Percentiles rank a stretch among this genome's conserved stretches.
Evolutionary conservation across 2,797 vertebrate genomes (phyloP).

Genomic region (Eurystomus glaucurus): DNA sequence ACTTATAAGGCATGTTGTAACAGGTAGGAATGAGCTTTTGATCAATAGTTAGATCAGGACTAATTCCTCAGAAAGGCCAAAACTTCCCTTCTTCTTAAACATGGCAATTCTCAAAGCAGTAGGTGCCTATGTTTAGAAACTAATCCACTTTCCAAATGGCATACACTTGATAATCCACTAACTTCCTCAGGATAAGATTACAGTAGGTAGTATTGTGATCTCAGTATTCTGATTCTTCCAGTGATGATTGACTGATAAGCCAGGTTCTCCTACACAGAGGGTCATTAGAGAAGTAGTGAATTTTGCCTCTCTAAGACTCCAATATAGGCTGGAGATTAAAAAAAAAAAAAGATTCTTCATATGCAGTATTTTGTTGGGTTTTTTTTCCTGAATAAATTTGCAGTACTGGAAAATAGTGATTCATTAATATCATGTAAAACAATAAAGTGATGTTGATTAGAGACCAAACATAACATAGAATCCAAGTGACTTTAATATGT

Average conservation of each 20-base stretch:
- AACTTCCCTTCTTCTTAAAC: not conserved
- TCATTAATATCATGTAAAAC: not conserved
- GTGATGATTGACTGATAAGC: not conserved
- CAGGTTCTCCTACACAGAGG: not conserved
- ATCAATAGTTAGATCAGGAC: not conserved
- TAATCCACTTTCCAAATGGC: not conserved
- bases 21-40: not conserved
- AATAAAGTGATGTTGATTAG: not conserved
- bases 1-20: not conserved
- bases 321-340: not conserved
- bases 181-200: not conserved
- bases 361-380: not conserved
- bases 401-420: not conserved
- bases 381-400: not conserved
- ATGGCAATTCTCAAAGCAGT: not conserved
- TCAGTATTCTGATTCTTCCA: not conserved
- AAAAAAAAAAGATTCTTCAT: not conserved
- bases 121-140: not conserved
- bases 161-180: not conserved
- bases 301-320: not conserved
- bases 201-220: not conserved
- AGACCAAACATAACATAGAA: conserved; percentile 3
- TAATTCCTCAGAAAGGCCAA: not conserved
- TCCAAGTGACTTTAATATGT: conserved; percentile 66
- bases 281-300: not conserved